phyloP scores from a whole-genome alignment of 2,797 vertebrate genomes.

The Etheostoma nigrum region DNA sequence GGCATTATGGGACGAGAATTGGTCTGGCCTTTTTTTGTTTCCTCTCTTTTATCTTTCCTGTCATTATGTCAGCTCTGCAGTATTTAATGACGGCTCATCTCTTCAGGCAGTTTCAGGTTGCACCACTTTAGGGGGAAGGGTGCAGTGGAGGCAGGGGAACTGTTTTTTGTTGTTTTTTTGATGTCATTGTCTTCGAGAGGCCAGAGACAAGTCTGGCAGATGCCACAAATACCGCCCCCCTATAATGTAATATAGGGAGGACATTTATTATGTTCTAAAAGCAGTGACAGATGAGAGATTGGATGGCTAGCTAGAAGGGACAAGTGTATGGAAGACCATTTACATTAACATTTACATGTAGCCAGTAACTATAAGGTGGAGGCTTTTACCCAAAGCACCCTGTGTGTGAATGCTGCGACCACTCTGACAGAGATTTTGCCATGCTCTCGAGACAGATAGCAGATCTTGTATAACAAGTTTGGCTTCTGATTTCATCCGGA shows the following conservation, averaged over 20 bases:
- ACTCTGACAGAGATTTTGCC: neutral
- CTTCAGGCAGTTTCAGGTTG: conserved; percentile 85
- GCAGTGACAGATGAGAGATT: conserved; percentile 30
- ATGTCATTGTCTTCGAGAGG: conserved; percentile 79
- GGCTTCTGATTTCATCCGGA: neutral
- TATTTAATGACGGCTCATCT: conserved; percentile 86
- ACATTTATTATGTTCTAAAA: conserved; percentile 67
- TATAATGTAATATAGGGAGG: conserved; percentile 50
- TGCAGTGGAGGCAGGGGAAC: conserved; percentile 56
- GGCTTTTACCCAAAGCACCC: conserved; percentile 32
- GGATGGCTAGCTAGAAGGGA: conserved; percentile 22
- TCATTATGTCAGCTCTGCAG: conserved; percentile 85
- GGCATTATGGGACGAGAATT: conserved; percentile 80
- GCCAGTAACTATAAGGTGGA: conserved; percentile 9
- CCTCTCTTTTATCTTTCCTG: conserved; percentile 83
- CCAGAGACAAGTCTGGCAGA: conserved; percentile 67
- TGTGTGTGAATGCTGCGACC: neutral
- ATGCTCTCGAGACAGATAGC: neutral
- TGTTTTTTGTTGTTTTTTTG: conserved; percentile 47
- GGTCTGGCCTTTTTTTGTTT: conserved; percentile 80
- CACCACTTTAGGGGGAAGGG: conserved; percentile 70
- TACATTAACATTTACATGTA: conserved; percentile 58
- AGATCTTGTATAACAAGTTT: neutral
- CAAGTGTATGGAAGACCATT: conserved; percentile 30
- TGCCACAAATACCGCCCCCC: conserved; percentile 73